Evolutionary conservation across 1,140 invertebrate species (phyloP).

Genomic region (Ptiloglossa arizonensis): DNA sequence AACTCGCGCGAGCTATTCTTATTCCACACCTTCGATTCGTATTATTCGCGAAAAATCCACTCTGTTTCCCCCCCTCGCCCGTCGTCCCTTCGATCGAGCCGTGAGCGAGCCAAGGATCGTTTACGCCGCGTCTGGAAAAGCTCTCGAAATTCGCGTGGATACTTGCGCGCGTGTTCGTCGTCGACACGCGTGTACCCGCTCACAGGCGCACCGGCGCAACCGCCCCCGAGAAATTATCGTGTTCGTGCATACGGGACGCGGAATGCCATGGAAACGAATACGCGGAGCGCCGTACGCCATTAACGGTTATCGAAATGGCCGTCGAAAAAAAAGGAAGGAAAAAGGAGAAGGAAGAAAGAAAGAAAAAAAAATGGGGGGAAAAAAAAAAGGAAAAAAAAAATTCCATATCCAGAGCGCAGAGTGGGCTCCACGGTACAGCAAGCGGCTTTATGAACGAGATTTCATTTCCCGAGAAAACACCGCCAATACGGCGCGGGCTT

Average conservation of each 20-base stretch:
- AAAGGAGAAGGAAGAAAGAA: no score
- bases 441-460: slow-evolving; percentile 44
- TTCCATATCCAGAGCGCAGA: slow-evolving; percentile 32
- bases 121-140: background rate
- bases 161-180: background rate
- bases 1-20: no score
- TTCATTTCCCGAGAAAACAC: slow-evolving; percentile 52
- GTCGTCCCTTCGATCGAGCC: no score
- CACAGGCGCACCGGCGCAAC: no score
- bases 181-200: no score
- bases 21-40: no score
- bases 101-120: background rate
- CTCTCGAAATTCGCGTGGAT: slow-evolving; percentile 5
- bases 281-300: slow-evolving; percentile 23
- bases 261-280: slow-evolving; percentile 37
- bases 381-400: no score
- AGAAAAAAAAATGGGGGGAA: no score
- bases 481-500: slow-evolving; percentile 32
- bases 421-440: slow-evolving; percentile 6
- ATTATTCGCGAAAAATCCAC: background rate
- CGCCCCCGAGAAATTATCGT: slow-evolving; percentile 4
- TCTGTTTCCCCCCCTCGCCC: background rate
- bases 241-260: slow-evolving; percentile 14
- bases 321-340: no score
- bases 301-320: slow-evolving; percentile 52